Percentiles rank a stretch among this genome's conserved stretches.
phyloP scores from a whole-genome alignment of 2,113 vertebrate genomes.

The Strix aluco region DNA sequence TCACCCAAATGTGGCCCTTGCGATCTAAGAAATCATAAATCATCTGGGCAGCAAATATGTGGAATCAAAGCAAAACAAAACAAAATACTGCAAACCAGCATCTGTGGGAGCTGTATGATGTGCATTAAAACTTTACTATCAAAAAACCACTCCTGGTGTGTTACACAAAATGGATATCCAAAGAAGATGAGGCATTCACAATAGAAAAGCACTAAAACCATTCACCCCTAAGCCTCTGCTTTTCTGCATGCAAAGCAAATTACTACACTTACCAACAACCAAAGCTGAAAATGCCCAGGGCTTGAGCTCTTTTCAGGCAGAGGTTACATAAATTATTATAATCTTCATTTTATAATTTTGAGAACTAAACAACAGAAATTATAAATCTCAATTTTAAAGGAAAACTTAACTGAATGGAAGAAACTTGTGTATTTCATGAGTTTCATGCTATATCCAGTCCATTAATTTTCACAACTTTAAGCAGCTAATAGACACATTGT shows the following conservation, averaged over 20 bases:
- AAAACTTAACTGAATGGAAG: neutral
- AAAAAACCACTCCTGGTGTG: neutral
- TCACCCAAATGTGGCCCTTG: neutral
- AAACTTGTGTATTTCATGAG: neutral
- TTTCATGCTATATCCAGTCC: neutral
- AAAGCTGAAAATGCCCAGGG: neutral
- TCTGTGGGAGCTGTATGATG: neutral
- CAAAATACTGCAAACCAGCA: neutral
- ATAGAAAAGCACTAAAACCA: neutral
- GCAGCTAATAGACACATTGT: neutral
- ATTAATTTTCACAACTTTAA: neutral
- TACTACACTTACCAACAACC: neutral
- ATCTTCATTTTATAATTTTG: neutral
- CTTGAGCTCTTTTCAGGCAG: neutral
- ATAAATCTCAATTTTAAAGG: neutral
- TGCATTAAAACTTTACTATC: neutral
- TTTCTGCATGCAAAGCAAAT: neutral
- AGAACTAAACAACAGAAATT: neutral
- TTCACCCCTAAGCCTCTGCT: neutral
- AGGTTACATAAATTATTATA: neutral
- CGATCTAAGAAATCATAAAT: neutral
- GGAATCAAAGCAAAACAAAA: neutral
- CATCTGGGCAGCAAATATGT: neutral
- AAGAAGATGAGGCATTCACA: neutral
- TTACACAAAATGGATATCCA: neutral